phyloP scores from a whole-genome alignment of 2,797 vertebrate genomes.

The Geotrypetes seraphini region DNA sequence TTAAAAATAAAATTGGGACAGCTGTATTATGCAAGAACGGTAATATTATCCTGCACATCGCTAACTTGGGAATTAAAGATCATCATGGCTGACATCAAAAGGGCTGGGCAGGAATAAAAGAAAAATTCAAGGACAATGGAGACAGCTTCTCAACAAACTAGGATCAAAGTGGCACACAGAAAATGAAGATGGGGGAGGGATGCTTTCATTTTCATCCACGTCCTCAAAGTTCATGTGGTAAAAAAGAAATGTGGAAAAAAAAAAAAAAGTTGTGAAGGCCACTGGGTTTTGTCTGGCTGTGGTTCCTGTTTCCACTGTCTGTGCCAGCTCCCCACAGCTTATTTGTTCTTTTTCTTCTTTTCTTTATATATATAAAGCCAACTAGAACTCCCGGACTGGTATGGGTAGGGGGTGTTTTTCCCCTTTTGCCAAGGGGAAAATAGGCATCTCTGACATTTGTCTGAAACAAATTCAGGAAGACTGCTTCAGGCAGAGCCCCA shows the following conservation, averaged over 20 bases:
- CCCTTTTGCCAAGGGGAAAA: slow-evolving; percentile 39
- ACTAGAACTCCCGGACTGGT: slow-evolving; percentile 54
- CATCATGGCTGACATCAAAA: slow-evolving; percentile 80
- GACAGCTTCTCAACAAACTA: slow-evolving; percentile 70
- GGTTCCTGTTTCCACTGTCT: slow-evolving; percentile 53
- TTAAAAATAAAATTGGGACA: slow-evolving; percentile 62
- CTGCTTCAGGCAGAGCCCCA: slow-evolving; percentile 49
- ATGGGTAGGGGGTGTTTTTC: slow-evolving; percentile 47
- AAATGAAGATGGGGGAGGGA: slow-evolving; percentile 84
- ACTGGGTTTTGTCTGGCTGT: slow-evolving; percentile 63
- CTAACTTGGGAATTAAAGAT: slow-evolving; percentile 82
- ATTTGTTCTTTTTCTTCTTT: slow-evolving; percentile 44
- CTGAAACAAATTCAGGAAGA: slow-evolving; percentile 26
- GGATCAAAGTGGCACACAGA: slow-evolving; percentile 82
- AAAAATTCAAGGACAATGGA: slow-evolving; percentile 65
- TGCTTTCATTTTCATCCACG: slow-evolving; percentile 90
- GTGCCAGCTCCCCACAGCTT: slow-evolving; percentile 63
- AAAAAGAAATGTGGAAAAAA: slow-evolving; percentile 51
- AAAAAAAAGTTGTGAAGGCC: slow-evolving; percentile 73
- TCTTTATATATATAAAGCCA: slow-evolving; percentile 51
- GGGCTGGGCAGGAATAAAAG: slow-evolving; percentile 57
- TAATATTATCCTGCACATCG: slow-evolving; percentile 55
- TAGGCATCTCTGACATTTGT: slow-evolving; percentile 35
- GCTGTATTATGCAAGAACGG: slow-evolving; percentile 51
- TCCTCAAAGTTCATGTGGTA: slow-evolving; percentile 72